phyloP scores from a whole-genome alignment of 2,113 vertebrate species.

The Scomber scombrus region DNA sequence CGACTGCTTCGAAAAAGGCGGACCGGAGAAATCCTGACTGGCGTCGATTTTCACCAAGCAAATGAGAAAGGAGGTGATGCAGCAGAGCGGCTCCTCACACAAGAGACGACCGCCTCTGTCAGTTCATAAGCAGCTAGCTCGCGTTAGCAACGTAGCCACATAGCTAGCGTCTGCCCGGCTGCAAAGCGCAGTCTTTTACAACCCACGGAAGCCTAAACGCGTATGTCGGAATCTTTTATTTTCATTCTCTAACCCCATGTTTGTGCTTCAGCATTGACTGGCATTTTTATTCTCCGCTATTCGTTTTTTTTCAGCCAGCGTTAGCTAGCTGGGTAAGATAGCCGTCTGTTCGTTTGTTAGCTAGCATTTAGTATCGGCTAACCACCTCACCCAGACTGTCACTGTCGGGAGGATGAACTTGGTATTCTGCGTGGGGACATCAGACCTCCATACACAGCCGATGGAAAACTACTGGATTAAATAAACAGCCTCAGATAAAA shows the following conservation, averaged over 20 bases:
- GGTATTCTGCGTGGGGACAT: constrained; percentile 64
- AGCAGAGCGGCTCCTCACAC: constrained; percentile 46
- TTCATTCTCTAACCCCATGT: neutral
- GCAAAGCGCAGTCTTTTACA: neutral
- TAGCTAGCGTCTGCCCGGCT: constrained; percentile 45
- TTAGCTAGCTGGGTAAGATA: constrained; percentile 56
- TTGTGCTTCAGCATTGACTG: neutral
- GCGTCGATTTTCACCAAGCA: constrained; percentile 62
- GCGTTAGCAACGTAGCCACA: constrained; percentile 55
- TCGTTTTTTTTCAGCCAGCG: neutral
- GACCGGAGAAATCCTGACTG: constrained; percentile 46
- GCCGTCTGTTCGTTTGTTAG: constrained; percentile 51
- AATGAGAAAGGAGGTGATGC: constrained; percentile 78
- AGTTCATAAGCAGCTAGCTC: constrained; percentile 51
- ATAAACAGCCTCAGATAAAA: neutral
- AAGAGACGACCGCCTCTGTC: constrained; percentile 58
- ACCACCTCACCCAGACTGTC: constrained; percentile 54
- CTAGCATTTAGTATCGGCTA: constrained; percentile 58
- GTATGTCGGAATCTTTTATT: neutral
- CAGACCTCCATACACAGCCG: constrained; percentile 15
- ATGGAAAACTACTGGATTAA: constrained; percentile 28
- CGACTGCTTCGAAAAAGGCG: constrained; percentile 31
- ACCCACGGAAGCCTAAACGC: neutral
- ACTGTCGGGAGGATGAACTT: constrained; percentile 69
- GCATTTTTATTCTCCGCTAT: constrained; percentile 8